Evolutionary conservation across 1,140 invertebrate genomes (phyloP), one percentile per base, ranked within the genome.

Genomic region (Araneus ventricosus): DNA sequence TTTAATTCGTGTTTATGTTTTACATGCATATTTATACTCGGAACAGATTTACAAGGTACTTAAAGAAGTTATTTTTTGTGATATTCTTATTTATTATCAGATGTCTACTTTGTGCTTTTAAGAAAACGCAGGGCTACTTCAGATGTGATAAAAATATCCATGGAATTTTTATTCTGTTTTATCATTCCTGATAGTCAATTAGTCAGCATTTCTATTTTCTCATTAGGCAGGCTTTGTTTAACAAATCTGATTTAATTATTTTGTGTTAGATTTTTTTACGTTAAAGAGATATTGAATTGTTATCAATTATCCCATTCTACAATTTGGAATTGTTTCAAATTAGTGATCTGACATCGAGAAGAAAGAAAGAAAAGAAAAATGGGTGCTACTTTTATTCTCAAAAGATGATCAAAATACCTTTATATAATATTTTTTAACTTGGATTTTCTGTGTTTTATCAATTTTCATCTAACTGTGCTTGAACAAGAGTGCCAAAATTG

Each of bases 361-460:
- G 20, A 63, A 63, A 63, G 59, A 63, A 63, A 63, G 22, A 61
- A 70, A 30, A 30, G n/a, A 27, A 34, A 75, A 75, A 75, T 75
- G 70, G 70, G 70, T 75, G 70, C 70, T 75, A 75, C 34, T 34
- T 22, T 34, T 75, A 34, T 37, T 75, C 30, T 70, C 67, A 70
- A 70, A 70, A 75, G 17, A 75, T 75, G 70, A 75, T 75, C 70
- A 75, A 75, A 75, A 75, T 75, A 75, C 30, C 34, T 75, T 20
- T 63, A 34, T 75, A 75, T 37, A 34, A 75, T 37, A 34, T 75
- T 75, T 75, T 75, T 20, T 27, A 75, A 75, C 70, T 75, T 75
- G 30, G 70, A 30, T 37, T 75, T 75, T 34, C 34, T 75, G 70
- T 75, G 30, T 75, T 75, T 75, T 75, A 20, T 75, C 30, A 75